Evolutionary conservation across 1,140 invertebrate species (phyloP), one percentile per base, ranked within the genome.

Genomic region (Augochlora pura): DNA sequence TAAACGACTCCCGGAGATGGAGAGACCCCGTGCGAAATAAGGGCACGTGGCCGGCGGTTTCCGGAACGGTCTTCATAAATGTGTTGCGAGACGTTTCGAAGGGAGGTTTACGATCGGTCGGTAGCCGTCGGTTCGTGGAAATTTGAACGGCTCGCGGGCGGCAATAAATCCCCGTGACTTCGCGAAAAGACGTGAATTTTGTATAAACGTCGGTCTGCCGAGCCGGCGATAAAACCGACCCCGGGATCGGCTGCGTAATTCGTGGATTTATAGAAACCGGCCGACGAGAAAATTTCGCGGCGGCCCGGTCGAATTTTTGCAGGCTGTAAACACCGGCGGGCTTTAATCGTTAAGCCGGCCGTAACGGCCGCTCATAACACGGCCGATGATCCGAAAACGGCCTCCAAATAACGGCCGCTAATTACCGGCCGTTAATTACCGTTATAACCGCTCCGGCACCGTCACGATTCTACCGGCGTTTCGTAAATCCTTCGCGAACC

Each of bases 351-450:
- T 73, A 52, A 63, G 21, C 21, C 18, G 9, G 21, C 14, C 16
- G 27, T 25, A 38, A 52, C 3, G 25, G 25, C 10, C 27, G 38
- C 39, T 52, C 21, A 14, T 57, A n/a, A 62, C 39, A 21, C 42
- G 27, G 57, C 14, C 27, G 65, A n/a, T 25, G 49, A 68, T 71
- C 63, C 49, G 25, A 39, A 77, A 77, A 62, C 16, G 16, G 27
- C 46, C 23, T 77, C 60, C 49, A 23, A 27, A 46, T 32, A 46
- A 38, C 60, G n/a, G 7, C 21, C 60, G 25, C 64, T 57, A 64
- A 72, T 78, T 72, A 72, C 21, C 18, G 27, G 9, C 42, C 38
- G 27, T 72, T 71, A 71, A 78, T 78, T 72, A 57, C 57, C 49
- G 21, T 46, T 32, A 46, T 23, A 32, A 52, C 16, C 49, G 49